Conservation (phyloP, 2,888 invertebrate species). For the Leptogaster cylindrica region DNA sequence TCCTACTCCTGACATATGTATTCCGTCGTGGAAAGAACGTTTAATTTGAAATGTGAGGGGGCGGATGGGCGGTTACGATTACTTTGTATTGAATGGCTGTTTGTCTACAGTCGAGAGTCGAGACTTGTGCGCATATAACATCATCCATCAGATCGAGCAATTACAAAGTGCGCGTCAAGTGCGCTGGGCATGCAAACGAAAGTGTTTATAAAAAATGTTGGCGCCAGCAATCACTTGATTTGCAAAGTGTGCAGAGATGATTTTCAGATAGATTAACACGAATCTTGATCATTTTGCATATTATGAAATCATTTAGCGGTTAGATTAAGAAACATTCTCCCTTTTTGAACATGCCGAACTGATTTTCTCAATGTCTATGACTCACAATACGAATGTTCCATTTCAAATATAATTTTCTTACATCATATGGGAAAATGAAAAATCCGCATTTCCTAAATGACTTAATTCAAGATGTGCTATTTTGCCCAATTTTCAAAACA, state of each 20-base stretch:
- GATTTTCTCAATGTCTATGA: too few species aligned
- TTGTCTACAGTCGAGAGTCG: neutral
- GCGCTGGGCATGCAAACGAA: neutral
- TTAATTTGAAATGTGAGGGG: too few species aligned
- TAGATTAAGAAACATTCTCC: too few species aligned
- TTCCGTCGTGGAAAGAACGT: too few species aligned
- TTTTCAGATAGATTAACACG: neutral
- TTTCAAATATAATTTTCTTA: too few species aligned
- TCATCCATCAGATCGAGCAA: neutral
- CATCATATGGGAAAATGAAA: too few species aligned
- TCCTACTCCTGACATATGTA: neutral
- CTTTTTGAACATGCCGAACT: too few species aligned
- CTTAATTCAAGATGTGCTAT: too few species aligned
- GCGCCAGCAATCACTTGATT: neutral
- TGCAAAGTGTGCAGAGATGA: neutral
- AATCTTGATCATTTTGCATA: neutral
- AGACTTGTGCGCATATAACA: neutral
- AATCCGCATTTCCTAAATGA: too few species aligned
- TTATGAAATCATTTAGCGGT: too few species aligned
- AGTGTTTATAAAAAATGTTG: neutral
- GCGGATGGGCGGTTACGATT: neutral
- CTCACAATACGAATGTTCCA: too few species aligned
- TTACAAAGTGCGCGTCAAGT: neutral
- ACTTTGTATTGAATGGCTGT: neutral
- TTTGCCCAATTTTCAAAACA: too few species aligned